Evolutionary conservation across 2,113 vertebrate species (phyloP).

Genomic region (Carollia perspicillata): DNA sequence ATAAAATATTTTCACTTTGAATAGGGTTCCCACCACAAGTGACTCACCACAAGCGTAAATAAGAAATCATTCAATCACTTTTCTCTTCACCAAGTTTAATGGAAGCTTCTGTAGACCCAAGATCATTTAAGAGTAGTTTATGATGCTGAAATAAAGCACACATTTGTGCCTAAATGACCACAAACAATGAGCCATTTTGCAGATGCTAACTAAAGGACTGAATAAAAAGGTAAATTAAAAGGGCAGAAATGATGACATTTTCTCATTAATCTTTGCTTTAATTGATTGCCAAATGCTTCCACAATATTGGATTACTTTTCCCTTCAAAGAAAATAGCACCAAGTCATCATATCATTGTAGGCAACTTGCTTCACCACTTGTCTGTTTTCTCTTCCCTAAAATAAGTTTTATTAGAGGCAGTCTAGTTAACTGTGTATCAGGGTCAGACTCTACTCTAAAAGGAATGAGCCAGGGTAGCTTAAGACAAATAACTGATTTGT

Average conservation of each 20-base stretch:
- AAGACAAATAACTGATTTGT: background rate
- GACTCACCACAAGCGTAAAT: background rate
- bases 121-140: conserved; percentile 11
- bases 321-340: background rate
- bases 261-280: background rate
- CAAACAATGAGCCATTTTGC: background rate
- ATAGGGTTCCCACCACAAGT: background rate
- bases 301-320: background rate
- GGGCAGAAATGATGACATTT: background rate
- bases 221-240: background rate
- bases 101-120: background rate
- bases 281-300: background rate
- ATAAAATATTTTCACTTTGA: background rate
- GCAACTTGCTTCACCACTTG: background rate
- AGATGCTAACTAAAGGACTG: background rate
- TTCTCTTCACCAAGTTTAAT: background rate
- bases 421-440: background rate
- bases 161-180: background rate
- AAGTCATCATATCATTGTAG: background rate
- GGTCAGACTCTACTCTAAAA: background rate
- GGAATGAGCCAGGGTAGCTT: background rate
- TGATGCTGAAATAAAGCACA: background rate
- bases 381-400: background rate
- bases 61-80: background rate
- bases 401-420: background rate